A percentile compares a stretch with the other conserved stretches of the same genome.
Conservation (phyloP, 2,113 vertebrate genomes). For the Emydura subglobosa region DNA sequence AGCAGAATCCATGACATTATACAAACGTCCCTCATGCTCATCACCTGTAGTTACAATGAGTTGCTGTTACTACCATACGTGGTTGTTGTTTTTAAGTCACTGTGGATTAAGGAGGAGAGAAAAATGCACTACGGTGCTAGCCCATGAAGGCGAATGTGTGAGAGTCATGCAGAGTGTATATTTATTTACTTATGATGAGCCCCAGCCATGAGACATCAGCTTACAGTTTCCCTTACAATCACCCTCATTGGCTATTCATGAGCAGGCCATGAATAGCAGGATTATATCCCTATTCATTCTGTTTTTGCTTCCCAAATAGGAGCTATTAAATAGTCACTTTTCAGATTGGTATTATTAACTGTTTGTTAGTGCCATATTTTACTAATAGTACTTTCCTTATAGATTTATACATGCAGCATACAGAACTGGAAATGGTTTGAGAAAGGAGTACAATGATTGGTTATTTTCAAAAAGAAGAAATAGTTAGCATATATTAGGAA, state of each 20-base stretch:
- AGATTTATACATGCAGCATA: conserved; percentile 1
- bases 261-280: conserved; percentile 74
- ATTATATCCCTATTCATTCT: conserved; percentile 71
- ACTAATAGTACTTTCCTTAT: conserved; percentile 60
- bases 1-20: conserved; percentile 63
- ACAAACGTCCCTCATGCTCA: conserved; percentile 55
- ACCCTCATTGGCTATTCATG: conserved; percentile 74
- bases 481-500: conserved; percentile 49
- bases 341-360: conserved; percentile 70
- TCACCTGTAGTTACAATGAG: conserved; percentile 64
- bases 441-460: conserved; percentile 53
- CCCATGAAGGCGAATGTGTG: conserved; percentile 64
- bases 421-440: conserved; percentile 40
- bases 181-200: conserved; percentile 77
- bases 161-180: conserved; percentile 55
- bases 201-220: conserved; percentile 61
- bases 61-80: conserved; percentile 58
- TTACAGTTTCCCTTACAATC: conserved; percentile 74
- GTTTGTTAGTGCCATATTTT: conserved; percentile 51
- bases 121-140: conserved; percentile 64
- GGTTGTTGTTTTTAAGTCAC: conserved; percentile 71
- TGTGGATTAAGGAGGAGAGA: conserved; percentile 70
- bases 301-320: conserved; percentile 74
- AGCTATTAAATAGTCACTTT: conserved; percentile 72
- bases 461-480: conserved; percentile 51